Evolutionary conservation across 2,113 vertebrate species (phyloP), one percentile per base, ranked within the genome.

Genomic region (Sander vitreus): DNA sequence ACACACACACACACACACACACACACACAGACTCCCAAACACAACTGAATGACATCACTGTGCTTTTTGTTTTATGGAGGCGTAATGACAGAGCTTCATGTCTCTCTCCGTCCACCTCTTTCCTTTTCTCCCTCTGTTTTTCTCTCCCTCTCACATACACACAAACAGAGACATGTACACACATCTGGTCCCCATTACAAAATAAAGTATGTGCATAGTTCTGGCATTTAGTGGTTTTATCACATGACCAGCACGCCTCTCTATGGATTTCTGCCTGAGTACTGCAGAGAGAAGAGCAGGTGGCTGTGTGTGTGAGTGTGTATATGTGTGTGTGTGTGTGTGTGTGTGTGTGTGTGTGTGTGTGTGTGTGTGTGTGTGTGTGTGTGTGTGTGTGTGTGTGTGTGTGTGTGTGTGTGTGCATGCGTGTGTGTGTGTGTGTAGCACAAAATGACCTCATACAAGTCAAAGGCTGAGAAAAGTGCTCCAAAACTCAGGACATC

Each of bases 111-210:
- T 82, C 54, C 43, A 39, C 57, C 57, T 84, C 66, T 73, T 48
- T 54, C n/a, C 58, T 66, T 79, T 36, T 81, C 62, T 60, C 53
- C 47, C 39, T 54, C 71, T 53, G 15, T 78, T 18, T 58, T 51
- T 62, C 47, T 59, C 64, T 80, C 69, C 55, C 77, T 62, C 73
- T 70, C 78, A 72, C 65, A 55, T n/a, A 64, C 11, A 50, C 71
- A 59, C 53, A 48, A 57, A 65, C 62, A 77, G 51, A 73, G 19
- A 73, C 65, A 79, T 21, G 43, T 33, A 57, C 48, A 62, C 36
- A 80, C 92, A 94, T 93, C 91, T 93, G 94, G 86, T 90, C 79
- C 85, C 84, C 72, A 92, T 94, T 93, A 94, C 85, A 86, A 84
- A 91, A 90, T 85, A 88, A 90, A 92, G 73, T 90, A 85, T 92